Base-by-base conservation (phyloP, 2,888 invertebrate species). In the Stenurella melanura region DNA sequence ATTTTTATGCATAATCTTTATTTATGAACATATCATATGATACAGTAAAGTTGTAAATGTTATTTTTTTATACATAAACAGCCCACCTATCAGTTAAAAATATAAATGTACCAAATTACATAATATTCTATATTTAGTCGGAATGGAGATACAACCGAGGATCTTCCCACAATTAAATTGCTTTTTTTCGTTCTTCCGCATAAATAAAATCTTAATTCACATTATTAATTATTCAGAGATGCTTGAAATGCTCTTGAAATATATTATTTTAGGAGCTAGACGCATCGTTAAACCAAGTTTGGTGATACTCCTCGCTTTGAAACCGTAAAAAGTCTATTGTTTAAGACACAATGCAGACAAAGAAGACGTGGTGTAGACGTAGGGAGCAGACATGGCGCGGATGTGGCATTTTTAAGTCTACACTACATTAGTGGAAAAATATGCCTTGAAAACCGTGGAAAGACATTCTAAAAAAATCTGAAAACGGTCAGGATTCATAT, bases 1-100 rank as follows among this genome's bases (percentile, higher is more conserved):
- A 50, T 50, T 50, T 50, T 50, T 17, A 50, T 15, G 1, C 42
- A 50, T n/a, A 50, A 0, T 50, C 6, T 50, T n/a, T 7, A 15
- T 50, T 50, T 50, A 50, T 50, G 1, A 4, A 15, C 5, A 50
- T 7, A 15, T 50, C 2, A 50, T n/a, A 50, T n/a, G 5, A 50
- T 6, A 15, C 15, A n/a, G 50, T n/a, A n/a, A 50, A 50, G 50
- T 50, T 50, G 15, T 42, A 42, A 42, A 42, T 42, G 42, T 42
- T 4, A 42, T 15, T 42, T 15, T 26, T 42, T 42, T 42, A 15
- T 42, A 3, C 42, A 42, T 12, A 12, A 42, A 42, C 15, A 15
- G 11, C 42, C 42, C 50, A 50, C 50, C n/a, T n/a, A n/a, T 50
- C n/a, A 50, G 50, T 50, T 50, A 50, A 34, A 50, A 50, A 50